Evolutionary conservation across 2,888 invertebrate genomes (phyloP).

Genomic region (Agapostemon virescens): DNA sequence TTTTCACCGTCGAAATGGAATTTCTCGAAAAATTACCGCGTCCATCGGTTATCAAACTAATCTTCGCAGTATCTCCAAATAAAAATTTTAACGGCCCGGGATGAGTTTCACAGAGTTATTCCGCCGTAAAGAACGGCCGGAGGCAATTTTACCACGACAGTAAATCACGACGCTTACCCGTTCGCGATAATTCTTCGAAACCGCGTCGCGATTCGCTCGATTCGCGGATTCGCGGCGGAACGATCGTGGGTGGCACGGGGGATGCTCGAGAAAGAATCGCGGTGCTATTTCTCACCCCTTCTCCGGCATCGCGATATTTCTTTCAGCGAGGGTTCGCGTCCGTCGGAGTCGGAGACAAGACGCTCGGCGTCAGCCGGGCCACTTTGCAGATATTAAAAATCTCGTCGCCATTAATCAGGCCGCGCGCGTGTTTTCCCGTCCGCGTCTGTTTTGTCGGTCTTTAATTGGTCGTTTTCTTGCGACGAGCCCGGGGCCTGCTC

Average conservation of each 20-base stretch:
- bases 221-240: slow-evolving; percentile 11
- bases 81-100: not conserved
- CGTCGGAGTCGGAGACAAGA: slow-evolving; percentile 30
- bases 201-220: slow-evolving; percentile 37
- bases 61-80: not conserved
- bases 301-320: slow-evolving; percentile 60
- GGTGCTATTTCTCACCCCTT: not conserved
- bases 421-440: slow-evolving; percentile 1
- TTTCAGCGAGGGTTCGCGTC: slow-evolving; percentile 46
- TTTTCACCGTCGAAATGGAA: not conserved
- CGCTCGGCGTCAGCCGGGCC: slow-evolving; percentile 41
- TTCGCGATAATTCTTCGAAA: slow-evolving; percentile 61
- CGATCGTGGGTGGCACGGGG: slow-evolving; percentile 6
- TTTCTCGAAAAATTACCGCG: not conserved
- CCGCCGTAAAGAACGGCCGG: not conserved
- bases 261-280: slow-evolving; percentile 29
- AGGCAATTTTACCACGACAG: not conserved
- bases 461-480: slow-evolving; percentile 8
- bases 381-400: slow-evolving; percentile 64
- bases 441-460: not conserved
- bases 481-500: not conserved
- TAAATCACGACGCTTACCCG: not conserved
- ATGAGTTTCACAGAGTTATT: not conserved
- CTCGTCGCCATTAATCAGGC: slow-evolving; percentile 64
- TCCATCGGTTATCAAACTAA: not conserved